These are phyloP conservation scores for Amphipoea oculea DNA, from an alignment of 2,888 invertebrate species.

Conservation along the genomic window DNA sequence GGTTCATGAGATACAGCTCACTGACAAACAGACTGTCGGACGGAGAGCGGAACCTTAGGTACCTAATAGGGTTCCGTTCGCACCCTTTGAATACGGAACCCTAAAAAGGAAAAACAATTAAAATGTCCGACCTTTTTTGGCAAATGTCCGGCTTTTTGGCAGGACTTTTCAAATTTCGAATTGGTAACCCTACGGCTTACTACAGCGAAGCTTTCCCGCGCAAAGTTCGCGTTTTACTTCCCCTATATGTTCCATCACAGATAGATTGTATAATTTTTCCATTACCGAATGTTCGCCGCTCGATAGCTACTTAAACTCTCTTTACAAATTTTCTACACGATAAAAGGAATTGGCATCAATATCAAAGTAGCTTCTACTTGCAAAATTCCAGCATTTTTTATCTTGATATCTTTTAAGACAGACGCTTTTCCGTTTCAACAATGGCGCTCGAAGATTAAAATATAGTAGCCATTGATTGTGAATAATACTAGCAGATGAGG, in stretches of 20 bases:
- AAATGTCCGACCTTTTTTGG: background rate
- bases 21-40: too few relatives aligned
- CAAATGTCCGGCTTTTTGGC: too few relatives aligned
- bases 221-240: conserved; percentile 32
- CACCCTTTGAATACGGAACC: too few relatives aligned
- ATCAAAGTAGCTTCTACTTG: conserved; percentile 39
- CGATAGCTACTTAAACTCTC: conserved; percentile 36
- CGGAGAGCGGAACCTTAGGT: too few relatives aligned
- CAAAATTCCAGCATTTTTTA: conserved; percentile 50
- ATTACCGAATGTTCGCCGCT: conserved; percentile 53
- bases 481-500: conserved; percentile 53
- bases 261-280: conserved; percentile 63
- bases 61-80: too few relatives aligned
- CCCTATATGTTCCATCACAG: conserved; percentile 51
- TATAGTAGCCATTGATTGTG: conserved; percentile 58
- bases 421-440: conserved; percentile 56
- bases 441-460: conserved; percentile 63
- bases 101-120: background rate
- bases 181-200: conserved; percentile 1
- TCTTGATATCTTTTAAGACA: conserved; percentile 48
- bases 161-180: background rate
- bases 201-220: conserved; percentile 14
- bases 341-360: conserved; percentile 55
- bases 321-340: conserved; percentile 57
- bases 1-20: too few relatives aligned